Evolutionary conservation across 2,888 invertebrate species (phyloP).

Genomic region (Sipha maydis): DNA sequence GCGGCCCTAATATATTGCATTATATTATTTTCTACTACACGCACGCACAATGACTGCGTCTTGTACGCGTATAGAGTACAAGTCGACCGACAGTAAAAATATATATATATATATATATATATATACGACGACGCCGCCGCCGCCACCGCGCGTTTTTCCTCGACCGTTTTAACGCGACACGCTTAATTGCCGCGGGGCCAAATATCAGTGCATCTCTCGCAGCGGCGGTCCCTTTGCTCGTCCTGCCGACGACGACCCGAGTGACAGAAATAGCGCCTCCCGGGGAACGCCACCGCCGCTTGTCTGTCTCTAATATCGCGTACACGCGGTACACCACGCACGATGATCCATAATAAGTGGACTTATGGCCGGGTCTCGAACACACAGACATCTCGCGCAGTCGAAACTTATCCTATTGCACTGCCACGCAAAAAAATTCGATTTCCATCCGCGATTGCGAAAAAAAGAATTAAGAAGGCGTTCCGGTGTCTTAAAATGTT

Average conservation of each 20-base stretch:
- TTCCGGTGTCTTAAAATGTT: too few relatives aligned
- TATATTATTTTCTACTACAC: background rate
- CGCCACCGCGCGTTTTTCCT: conserved; percentile 21
- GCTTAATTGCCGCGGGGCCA: conserved; percentile 56
- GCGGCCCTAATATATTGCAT: conserved; percentile 1
- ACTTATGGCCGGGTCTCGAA: too few relatives aligned
- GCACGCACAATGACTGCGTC: background rate
- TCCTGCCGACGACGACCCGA: background rate
- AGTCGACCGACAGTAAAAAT: background rate
- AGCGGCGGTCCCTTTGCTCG: conserved; percentile 47
- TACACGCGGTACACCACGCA: too few relatives aligned
- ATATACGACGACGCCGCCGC: background rate
- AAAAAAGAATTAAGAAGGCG: too few relatives aligned
- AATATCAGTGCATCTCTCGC: background rate
- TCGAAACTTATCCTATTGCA: too few relatives aligned
- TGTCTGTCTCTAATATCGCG: background rate
- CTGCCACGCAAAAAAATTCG: too few relatives aligned
- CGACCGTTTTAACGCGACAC: conserved; percentile 56
- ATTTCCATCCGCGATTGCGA: too few relatives aligned
- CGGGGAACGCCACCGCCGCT: conserved; percentile 7
- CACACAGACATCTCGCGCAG: too few relatives aligned
- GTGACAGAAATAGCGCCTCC: conserved; percentile 59
- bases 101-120: background rate
- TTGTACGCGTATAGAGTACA: too few relatives aligned
- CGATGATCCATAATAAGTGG: too few relatives aligned